Evolutionary conservation across 1,140 invertebrate genomes (phyloP), one percentile per base, ranked within the genome.

Genomic region (Hyphantria cunea): DNA sequence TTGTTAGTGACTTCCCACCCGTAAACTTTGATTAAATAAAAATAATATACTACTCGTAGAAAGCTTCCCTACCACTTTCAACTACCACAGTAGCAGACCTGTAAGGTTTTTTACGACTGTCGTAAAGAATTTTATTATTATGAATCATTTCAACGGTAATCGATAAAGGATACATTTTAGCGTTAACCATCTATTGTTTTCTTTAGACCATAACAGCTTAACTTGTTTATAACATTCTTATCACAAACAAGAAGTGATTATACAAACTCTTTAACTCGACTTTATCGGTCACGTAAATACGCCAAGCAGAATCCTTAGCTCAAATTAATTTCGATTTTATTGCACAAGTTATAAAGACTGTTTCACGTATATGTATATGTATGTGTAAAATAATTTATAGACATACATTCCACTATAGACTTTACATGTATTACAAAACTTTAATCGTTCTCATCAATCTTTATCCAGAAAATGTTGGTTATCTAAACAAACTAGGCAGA

Each of bases 61-160:
- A 25, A 25, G 17, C 17, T 25, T 5, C 2, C 17, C 17, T 3
- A 25, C 17, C 5, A 25, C 17, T 5, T 5, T 3, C 17, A 25
- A 5, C 17, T 25, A 25, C 17, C 17, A 5, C 17, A 25, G 17
- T 25, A 13, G 41, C n/a, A 44, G 12, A 13, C 41, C 7, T 12
- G 13, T 44, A 44, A 44, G 41, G 41, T 44, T 13, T 44, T 44
- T 44, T 12, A 44, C 12, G 41, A 13, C 41, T 3, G 9, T 12
- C 12, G 25, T 55, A 55, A 13, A 33, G 6, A 33, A 14, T 12
- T 45, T 25, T 58, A 37, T 37, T 37, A 31, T 49, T 44, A 39
- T 58, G 48, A 58, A 49, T 58, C 55, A 58, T 49, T 58, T 58
- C 32, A 58, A 58, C 55, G 25, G 33, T 37, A 58, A 58, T 58